Base-by-base conservation (phyloP, 2,888 invertebrate species). In the Pseudococcus jackbeardsleyi region DNA sequence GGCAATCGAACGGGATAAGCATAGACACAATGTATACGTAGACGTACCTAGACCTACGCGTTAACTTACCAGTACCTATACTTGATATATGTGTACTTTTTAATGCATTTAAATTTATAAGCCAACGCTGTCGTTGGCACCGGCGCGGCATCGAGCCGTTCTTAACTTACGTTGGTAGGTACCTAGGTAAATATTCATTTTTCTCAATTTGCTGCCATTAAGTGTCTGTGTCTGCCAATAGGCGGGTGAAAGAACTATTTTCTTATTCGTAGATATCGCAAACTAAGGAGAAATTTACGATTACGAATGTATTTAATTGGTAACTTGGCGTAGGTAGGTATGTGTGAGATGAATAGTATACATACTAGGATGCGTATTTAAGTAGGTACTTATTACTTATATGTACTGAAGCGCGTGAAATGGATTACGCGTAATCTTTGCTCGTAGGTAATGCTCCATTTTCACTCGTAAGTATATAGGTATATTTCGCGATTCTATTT, bases 141-240 rank as follows among this genome's bases (percentile, higher is more conserved):
- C 26, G 26, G 26, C 26, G 26, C 26, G 26, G 26, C 3, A 3
- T 33, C 26, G 26, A 33, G 3, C n/a, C n/a, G n/a, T n/a, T 15
- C 26, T 33, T 12, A 6, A 33, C 15, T 22, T 22, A 22, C 68
- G 26, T n/a, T n/a, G n/a, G n/a, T n/a, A n/a, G n/a, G n/a, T n/a
- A n/a, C n/a, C n/a, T n/a, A n/a, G n/a, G 4, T 33, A 26, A 15
- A 11, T 33, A 26, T 26, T 68, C 26, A 19, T 59, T 33, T 22
- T 72, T 72, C 33, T 72, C 33, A 72, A 72, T 72, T 72, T 72
- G 68, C 68, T 72, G 68, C 68, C 68, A 72, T 72, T 12, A 72
- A 72, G 26, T 33, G 1, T 33, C 26, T 33, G 1, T 33, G 26
- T 33, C 26, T 33, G 26, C 3, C 1, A 33, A 3, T 33, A 33